A percentile compares a stretch with the other conserved stretches of the same genome.
Evolutionary conservation across 2,113 vertebrate genomes (phyloP).

Genomic region (Corvus moneduloides): DNA sequence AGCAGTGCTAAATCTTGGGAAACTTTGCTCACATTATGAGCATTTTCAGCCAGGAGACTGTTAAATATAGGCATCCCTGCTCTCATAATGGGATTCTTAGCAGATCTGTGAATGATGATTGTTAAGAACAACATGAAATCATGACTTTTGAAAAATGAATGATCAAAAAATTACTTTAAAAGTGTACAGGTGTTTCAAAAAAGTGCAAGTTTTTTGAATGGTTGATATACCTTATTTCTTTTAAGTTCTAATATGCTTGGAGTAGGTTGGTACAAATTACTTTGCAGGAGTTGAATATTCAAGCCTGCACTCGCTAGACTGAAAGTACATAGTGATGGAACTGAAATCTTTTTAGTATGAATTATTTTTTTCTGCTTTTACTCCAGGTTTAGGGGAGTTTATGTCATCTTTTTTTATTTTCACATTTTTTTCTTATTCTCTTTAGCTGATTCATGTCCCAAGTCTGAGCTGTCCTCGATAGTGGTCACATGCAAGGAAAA

Average conservation of each 20-base stretch:
- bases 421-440: accelerated
- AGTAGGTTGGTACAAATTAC: neutral
- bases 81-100: neutral
- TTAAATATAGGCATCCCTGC: neutral
- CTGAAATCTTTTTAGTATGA: neutral
- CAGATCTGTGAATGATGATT: neutral
- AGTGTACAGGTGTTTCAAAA: neutral
- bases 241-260: neutral
- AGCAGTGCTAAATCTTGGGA: neutral
- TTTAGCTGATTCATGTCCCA: neutral
- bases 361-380: neutral
- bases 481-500: neutral
- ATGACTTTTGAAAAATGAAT: neutral
- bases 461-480: accelerated
- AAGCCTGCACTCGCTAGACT: neutral
- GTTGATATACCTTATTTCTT: neutral
- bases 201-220: neutral
- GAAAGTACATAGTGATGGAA: neutral
- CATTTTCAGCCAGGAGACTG: neutral
- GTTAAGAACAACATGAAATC: neutral
- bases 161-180: neutral
- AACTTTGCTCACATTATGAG: neutral
- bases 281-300: neutral
- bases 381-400: neutral
- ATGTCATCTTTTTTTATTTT: neutral